phyloP scores from a whole-genome alignment of 2,797 vertebrate genomes.

The Capromys pilorides region DNA sequence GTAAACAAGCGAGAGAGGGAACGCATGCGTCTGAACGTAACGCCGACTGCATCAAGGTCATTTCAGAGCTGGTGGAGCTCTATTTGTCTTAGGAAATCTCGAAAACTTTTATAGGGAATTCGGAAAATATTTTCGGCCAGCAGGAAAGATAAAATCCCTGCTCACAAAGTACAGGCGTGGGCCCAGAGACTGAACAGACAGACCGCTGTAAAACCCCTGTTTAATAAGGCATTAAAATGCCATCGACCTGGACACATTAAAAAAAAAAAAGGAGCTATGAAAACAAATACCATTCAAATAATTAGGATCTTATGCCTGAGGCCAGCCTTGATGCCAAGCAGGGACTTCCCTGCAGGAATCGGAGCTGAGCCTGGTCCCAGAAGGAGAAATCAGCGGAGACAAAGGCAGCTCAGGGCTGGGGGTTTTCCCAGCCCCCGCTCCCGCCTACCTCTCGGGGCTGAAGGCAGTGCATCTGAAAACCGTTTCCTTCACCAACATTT shows the following conservation, averaged over 20 bases:
- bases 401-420: slow-evolving; percentile 70
- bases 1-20: slow-evolving; percentile 69
- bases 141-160: slow-evolving; percentile 84
- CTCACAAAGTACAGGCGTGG: slow-evolving; percentile 86
- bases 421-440: not conserved
- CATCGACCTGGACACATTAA: slow-evolving; percentile 87
- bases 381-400: slow-evolving; percentile 78
- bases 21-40: slow-evolving; percentile 37
- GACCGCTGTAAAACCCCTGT: slow-evolving; percentile 87
- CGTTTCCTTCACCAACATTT: not conserved
- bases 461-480: not conserved
- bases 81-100: slow-evolving; percentile 86
- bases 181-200: slow-evolving; percentile 85
- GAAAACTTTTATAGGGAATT: slow-evolving; percentile 84
- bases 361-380: slow-evolving; percentile 77
- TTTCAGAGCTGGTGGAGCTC: slow-evolving; percentile 76
- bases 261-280: slow-evolving; percentile 83
- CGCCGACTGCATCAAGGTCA: slow-evolving; percentile 77
- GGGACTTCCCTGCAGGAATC: slow-evolving; percentile 84
- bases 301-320: slow-evolving; percentile 89
- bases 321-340: slow-evolving; percentile 82
- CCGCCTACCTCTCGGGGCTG: rapidly evolving
- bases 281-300: slow-evolving; percentile 90
- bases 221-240: slow-evolving; percentile 91
- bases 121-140: slow-evolving; percentile 85